Conservation (phyloP, 2,888 invertebrate species). For the Plemyria rubiginata region DNA sequence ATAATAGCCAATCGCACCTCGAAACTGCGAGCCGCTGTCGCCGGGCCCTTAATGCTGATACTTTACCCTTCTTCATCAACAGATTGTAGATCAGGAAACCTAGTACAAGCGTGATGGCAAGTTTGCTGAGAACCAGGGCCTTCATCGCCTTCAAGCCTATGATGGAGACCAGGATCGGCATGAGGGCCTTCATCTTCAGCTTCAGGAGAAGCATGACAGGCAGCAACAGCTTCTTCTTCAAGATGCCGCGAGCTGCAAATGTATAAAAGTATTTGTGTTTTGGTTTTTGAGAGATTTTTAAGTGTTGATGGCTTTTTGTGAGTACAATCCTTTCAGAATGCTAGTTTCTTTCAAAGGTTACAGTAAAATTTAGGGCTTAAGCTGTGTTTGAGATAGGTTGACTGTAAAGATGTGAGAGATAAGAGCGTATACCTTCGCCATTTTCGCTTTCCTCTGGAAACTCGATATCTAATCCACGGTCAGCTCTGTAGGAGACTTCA, state of each 20-base stretch:
- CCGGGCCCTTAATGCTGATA: not conserved
- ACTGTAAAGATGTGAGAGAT: not conserved
- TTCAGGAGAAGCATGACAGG: conserved; percentile 92
- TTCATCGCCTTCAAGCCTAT: conserved; percentile 93
- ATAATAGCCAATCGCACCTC: too few relatives aligned
- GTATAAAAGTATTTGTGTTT: conserved; percentile 21
- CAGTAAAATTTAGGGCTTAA: not conserved
- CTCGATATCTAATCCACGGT: conserved; percentile 87
- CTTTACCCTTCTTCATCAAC: conserved; percentile 88
- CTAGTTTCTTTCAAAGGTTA: not conserved
- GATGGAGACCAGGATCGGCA: conserved; percentile 92
- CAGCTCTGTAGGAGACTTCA: conserved; percentile 87
- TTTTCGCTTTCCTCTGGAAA: conserved; percentile 82
- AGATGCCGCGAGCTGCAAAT: conserved; percentile 88
- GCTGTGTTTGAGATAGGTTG: not conserved
- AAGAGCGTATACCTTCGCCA: conserved; percentile 76
- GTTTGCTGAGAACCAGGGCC: conserved; percentile 92
- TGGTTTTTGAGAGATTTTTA: not conserved
- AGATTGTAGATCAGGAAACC: conserved; percentile 93
- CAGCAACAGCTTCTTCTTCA: conserved; percentile 93
- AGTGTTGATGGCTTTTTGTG: not conserved
- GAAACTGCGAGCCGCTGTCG: too few relatives aligned
- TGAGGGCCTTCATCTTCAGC: conserved; percentile 92
- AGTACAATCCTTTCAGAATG: not conserved
- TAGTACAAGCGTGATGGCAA: conserved; percentile 91